These are phyloP conservation scores for Lasioglossum pauxillum DNA, from an alignment of 2,888 invertebrate species.

Conservation along the genomic window DNA sequence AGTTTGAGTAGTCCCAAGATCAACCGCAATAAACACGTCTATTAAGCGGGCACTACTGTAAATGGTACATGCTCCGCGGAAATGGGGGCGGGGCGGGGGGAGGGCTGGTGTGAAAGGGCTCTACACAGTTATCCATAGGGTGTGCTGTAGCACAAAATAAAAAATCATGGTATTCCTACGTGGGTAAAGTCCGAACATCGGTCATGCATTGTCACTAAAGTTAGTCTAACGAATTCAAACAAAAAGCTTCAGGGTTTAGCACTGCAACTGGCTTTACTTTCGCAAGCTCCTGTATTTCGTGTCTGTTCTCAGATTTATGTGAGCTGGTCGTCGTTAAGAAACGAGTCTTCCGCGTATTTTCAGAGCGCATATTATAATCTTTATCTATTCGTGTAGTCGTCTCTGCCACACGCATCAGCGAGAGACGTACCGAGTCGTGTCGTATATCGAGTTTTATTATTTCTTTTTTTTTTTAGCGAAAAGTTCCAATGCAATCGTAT, in stretches of 20 bases:
- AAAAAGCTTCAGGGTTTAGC: constrained; percentile 35
- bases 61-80: constrained; percentile 45
- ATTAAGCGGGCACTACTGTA: background rate
- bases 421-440: background rate
- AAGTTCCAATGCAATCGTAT: background rate
- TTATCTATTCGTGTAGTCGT: background rate
- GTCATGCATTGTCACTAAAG: constrained; percentile 49
- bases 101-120: constrained; percentile 5
- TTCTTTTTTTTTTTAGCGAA: background rate
- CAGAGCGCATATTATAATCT: background rate
- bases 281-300: constrained; percentile 50
- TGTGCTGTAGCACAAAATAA: constrained; percentile 32
- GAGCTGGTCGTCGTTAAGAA: constrained; percentile 25
- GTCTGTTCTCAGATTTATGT: constrained; percentile 55
- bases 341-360: background rate
- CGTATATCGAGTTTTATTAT: background rate
- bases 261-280: constrained; percentile 47
- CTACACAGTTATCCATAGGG: constrained; percentile 21
- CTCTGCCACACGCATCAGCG: background rate
- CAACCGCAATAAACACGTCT: background rate
- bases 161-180: constrained; percentile 31
- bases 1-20: background rate
- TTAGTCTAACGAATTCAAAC: constrained; percentile 39
- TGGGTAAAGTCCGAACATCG: constrained; percentile 24
- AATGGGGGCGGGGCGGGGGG: background rate